phyloP scores from a whole-genome alignment of 2,113 vertebrate genomes.

The Ailurus styani region DNA sequence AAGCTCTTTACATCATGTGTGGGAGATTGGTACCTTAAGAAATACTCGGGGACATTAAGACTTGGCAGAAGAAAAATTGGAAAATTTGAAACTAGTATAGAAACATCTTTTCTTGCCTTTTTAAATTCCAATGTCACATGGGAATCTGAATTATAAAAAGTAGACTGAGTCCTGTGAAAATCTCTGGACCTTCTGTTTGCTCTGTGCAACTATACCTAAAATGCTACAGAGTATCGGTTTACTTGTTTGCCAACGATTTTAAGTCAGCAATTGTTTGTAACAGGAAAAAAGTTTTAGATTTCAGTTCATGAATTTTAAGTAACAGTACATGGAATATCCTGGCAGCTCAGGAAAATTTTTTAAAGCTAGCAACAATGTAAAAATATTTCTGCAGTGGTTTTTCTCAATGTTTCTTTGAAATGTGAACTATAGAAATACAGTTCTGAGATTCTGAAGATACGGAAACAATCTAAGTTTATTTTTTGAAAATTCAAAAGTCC shows the following conservation, averaged over 20 bases:
- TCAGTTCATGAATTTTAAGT: not conserved
- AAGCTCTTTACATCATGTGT: not conserved
- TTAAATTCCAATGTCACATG: slow-evolving; percentile 41
- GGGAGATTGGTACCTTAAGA: not conserved
- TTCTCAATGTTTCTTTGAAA: not conserved
- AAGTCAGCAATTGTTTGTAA: not conserved
- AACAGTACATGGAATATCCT: not conserved
- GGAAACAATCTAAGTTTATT: slow-evolving; percentile 1
- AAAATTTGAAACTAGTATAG: slow-evolving; percentile 15
- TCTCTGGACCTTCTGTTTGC: not conserved
- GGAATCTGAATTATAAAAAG: not conserved
- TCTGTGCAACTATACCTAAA: not conserved
- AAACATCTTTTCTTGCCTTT: not conserved
- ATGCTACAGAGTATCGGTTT: not conserved
- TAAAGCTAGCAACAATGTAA: not conserved
- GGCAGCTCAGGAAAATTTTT: not conserved
- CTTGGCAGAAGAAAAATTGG: slow-evolving; percentile 40
- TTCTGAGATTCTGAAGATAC: not conserved
- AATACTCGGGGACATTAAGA: slow-evolving; percentile 1
- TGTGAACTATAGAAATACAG: not conserved
- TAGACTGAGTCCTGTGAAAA: not conserved
- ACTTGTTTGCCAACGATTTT: not conserved
- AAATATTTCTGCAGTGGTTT: not conserved
- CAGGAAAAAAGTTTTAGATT: not conserved
- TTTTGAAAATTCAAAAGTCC: slow-evolving; percentile 34